These are phyloP conservation scores for Cichladusa arquata DNA, from an alignment of 2,113 vertebrate species.

Conservation along the genomic window DNA sequence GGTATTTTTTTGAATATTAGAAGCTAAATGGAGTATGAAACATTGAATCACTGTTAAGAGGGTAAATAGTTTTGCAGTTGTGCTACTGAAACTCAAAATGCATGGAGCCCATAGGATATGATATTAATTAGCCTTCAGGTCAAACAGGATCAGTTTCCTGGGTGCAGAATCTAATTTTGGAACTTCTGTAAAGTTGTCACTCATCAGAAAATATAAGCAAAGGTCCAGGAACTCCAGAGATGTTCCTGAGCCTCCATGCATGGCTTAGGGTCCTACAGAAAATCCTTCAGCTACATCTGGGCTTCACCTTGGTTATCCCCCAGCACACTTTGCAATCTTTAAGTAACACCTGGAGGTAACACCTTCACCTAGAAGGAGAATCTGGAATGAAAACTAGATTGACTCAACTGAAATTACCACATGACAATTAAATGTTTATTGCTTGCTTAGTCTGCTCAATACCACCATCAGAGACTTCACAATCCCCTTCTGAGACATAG, in stretches of 20 bases:
- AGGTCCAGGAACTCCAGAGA: background rate
- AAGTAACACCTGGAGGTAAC: background rate
- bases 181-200: background rate
- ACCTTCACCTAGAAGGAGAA: background rate
- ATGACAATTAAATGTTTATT: background rate
- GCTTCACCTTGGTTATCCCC: background rate
- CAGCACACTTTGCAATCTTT: background rate
- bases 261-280: background rate
- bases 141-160: background rate
- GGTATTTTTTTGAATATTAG: background rate
- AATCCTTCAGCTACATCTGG: background rate
- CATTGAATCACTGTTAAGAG: background rate
- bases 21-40: background rate
- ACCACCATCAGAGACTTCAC: slow-evolving; percentile 54
- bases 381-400: background rate
- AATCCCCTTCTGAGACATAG: slow-evolving; percentile 14
- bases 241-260: background rate
- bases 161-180: background rate
- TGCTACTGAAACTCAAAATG: background rate
- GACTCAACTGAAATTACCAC: background rate
- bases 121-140: background rate
- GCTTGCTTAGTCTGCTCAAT: background rate
- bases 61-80: background rate
- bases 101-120: background rate
- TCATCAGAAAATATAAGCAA: background rate